Base-by-base conservation (phyloP, 2,888 invertebrate genomes). In the Ditula angustiorana region DNA sequence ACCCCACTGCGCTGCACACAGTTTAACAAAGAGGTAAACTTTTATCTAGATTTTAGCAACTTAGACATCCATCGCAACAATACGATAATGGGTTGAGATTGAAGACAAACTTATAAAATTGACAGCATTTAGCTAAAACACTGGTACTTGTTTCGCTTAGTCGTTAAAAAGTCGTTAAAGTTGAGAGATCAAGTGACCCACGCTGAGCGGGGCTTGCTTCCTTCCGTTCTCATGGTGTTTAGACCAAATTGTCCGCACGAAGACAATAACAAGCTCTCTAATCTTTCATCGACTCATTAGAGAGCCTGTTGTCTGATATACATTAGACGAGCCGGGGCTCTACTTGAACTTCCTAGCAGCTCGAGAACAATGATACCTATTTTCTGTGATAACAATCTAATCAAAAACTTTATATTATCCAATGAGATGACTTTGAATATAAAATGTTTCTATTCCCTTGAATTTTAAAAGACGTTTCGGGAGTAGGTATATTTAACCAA, bases 121-220 rank as follows among this genome's bases (percentile, higher is more conserved):
- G 28, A 58, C 21, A 57, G 47, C 47, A 33, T 44, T 53, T 58
- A 53, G 44, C 58, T 33, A 26, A 26, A 24, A 28, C 26, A 49
- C 11, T 37, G 33, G 66, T 64, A 63, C 64, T 57, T n/a, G 67
- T 69, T 66, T 65, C 71, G 71, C 72, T 68, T 66, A 60, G 72
- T 75, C 74, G 76, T 79, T 79, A 77, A 78, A 80, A 77, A 74
- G 72, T 74, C 77, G 73, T 81, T 76, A 78, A 73, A 74, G 73
- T 70, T 69, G 44, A 67, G 65, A 69, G 71, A 74, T 74, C 70
- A 70, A 67, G 70, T 71, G 69, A 64, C 53, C 57, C 66, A 69
- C 69, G 69, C 57, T 53, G 55, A 50, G 41, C 30, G 35, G 65
- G 61, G 47, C 64, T 67, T 67, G 61, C 61, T 66, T 69, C 67